These are phyloP conservation scores for Bibio marci DNA, from an alignment of 2,888 invertebrate genomes.

Conservation along the genomic window DNA sequence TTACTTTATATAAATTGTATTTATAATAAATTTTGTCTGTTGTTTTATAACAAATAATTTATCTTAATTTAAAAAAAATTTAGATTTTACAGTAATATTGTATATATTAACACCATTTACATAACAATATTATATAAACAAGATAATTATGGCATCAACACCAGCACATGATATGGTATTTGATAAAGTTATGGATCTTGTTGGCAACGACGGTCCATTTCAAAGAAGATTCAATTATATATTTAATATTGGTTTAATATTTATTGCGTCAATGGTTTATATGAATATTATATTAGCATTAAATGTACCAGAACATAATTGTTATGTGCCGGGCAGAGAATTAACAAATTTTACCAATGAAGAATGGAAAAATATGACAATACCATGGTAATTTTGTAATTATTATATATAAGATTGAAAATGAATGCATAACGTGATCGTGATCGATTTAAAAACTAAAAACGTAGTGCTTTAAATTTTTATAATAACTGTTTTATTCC, in stretches of 20 bases:
- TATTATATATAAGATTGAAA: neutral
- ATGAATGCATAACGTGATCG: too few relatives aligned
- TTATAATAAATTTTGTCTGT: too few relatives aligned
- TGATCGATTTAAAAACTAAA: too few relatives aligned
- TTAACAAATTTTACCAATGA: constrained; percentile 29
- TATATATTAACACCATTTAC: too few relatives aligned
- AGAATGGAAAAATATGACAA: constrained; percentile 33
- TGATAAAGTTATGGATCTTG: constrained; percentile 32
- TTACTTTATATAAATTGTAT: too few relatives aligned
- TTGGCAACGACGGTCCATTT: constrained; percentile 35
- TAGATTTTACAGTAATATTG: too few relatives aligned
- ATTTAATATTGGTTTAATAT: constrained; percentile 31
- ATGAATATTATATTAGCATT: constrained; percentile 36
- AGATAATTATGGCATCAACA: constrained; percentile 8
- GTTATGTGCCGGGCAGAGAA: constrained; percentile 34
- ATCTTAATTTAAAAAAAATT: too few relatives aligned
- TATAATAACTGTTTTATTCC: neutral
- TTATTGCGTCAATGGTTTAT: constrained; percentile 32
- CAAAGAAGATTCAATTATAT: constrained; percentile 32
- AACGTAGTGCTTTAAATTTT: too few relatives aligned
- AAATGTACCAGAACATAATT: constrained; percentile 40
- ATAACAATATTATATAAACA: too few relatives aligned
- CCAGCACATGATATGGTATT: constrained; percentile 26
- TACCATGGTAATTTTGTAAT: constrained; percentile 30
- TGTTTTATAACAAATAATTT: too few relatives aligned